phyloP scores from a whole-genome alignment of 2,888 invertebrate genomes.

The Deladenus siricidicola region DNA sequence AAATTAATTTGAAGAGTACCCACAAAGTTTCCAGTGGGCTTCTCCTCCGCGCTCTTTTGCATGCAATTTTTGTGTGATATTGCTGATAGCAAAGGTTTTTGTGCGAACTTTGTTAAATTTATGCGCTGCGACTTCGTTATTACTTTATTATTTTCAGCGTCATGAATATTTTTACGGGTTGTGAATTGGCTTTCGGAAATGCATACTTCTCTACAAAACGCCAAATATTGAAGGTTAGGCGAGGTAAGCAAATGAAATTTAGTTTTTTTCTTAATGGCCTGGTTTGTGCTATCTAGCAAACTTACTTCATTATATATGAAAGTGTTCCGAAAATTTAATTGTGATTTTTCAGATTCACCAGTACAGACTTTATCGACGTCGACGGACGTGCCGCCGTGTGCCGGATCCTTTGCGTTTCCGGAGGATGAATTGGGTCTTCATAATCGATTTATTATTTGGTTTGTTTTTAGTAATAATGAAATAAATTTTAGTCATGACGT shows the following conservation, averaged over 20 bases:
- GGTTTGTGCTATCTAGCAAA: too few species aligned
- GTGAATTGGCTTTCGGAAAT: constrained; percentile 27
- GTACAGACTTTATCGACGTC: constrained; percentile 29
- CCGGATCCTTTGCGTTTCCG: constrained; percentile 38
- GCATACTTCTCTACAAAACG: constrained; percentile 31
- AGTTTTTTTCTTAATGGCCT: neutral
- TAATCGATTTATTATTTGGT: constrained; percentile 45
- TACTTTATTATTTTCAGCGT: neutral
- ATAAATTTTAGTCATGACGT: neutral
- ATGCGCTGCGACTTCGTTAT: too few species aligned
- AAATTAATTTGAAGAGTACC: too few species aligned
- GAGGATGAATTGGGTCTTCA: constrained; percentile 25
- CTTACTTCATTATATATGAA: too few species aligned
- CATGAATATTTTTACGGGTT: constrained; percentile 25
- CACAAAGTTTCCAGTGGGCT: too few species aligned
- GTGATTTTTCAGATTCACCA: constrained; percentile 34
- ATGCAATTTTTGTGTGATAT: too few species aligned
- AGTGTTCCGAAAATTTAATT: neutral
- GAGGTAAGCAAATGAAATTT: constrained; percentile 26
- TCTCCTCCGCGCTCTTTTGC: too few species aligned
- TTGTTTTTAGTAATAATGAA: too few species aligned
- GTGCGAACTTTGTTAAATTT: too few species aligned
- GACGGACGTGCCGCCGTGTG: constrained; percentile 32
- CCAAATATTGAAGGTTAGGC: constrained; percentile 32
- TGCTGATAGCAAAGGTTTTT: too few species aligned